Evolutionary conservation across 2,888 invertebrate species (phyloP).

Genomic region (Dendrolimus houi): DNA sequence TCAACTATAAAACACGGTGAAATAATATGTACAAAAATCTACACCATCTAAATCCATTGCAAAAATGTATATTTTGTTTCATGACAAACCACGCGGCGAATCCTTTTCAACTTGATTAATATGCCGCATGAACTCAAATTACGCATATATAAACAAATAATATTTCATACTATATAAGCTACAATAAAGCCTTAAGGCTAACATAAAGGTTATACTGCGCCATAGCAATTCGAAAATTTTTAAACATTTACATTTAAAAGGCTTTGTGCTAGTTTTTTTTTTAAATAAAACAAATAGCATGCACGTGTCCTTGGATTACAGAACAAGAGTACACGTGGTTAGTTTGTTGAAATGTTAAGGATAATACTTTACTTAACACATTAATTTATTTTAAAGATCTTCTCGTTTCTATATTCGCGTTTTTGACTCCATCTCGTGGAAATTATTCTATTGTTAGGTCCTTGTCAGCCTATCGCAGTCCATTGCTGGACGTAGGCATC

Average conservation of each 20-base stretch:
- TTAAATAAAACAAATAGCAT: not conserved
- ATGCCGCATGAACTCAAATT: not conserved
- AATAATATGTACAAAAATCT: too few relatives aligned
- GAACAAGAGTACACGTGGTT: too few relatives aligned
- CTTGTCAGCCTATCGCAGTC: too few relatives aligned
- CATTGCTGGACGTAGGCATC: too few relatives aligned
- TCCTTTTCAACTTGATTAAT: not conserved
- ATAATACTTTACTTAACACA: too few relatives aligned
- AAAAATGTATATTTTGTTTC: not conserved
- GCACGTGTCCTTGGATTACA: not conserved
- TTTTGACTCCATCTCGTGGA: too few relatives aligned
- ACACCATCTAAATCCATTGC: too few relatives aligned
- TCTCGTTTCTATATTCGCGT: too few relatives aligned
- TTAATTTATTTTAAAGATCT: too few relatives aligned
- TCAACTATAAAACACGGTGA: too few relatives aligned
- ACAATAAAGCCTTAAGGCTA: not conserved
- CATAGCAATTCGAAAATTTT: not conserved
- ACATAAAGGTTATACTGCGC: not conserved
- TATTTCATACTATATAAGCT: not conserved
- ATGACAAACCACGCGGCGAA: not conserved
- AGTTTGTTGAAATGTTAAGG: too few relatives aligned
- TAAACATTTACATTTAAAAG: not conserved
- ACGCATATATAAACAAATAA: not conserved
- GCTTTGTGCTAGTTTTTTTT: not conserved
- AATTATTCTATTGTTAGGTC: too few relatives aligned